Conservation (phyloP, 2,113 vertebrate species). For the Coturnix japonica region DNA sequence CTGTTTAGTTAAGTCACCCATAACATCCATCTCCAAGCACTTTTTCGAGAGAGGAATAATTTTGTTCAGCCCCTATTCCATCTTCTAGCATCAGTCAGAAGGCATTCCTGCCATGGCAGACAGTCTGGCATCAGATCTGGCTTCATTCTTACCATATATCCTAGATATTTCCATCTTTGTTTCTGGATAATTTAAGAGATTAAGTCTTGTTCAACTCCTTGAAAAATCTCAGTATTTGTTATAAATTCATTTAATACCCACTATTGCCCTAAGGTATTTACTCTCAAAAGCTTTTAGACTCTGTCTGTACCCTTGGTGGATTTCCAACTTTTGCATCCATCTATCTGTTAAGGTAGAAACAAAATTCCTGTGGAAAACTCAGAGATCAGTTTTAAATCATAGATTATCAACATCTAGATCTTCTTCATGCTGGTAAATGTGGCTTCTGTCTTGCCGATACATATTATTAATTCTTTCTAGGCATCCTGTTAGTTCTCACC, state of each 20-base stretch:
- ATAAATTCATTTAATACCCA: constrained; percentile 67
- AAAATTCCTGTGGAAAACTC: constrained; percentile 22
- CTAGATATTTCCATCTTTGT: constrained; percentile 64
- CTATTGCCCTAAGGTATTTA: constrained; percentile 55
- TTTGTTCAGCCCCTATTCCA: constrained; percentile 19
- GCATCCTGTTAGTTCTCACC: not conserved
- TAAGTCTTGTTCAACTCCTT: constrained; percentile 61
- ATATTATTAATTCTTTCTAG: not conserved
- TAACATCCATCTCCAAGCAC: not conserved
- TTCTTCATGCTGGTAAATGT: not conserved
- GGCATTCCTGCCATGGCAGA: constrained; percentile 46
- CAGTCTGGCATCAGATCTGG: constrained; percentile 59
- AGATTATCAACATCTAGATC: not conserved
- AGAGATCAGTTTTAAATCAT: not conserved
- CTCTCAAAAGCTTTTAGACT: constrained; percentile 59
- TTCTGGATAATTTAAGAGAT: constrained; percentile 70
- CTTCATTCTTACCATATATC: constrained; percentile 57
- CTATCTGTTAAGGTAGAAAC: constrained; percentile 61
- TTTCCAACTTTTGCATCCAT: constrained; percentile 53
- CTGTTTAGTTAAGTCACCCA: not conserved
- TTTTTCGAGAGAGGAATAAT: not conserved
- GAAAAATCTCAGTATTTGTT: constrained; percentile 53
- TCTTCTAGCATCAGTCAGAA: constrained; percentile 13
- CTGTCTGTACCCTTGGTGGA: constrained; percentile 56
- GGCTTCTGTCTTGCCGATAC: not conserved